A percentile compares a stretch with the other conserved stretches of the same genome.
phyloP scores from a whole-genome alignment of 2,888 invertebrate species.

The Dermolepida albohirtum region DNA sequence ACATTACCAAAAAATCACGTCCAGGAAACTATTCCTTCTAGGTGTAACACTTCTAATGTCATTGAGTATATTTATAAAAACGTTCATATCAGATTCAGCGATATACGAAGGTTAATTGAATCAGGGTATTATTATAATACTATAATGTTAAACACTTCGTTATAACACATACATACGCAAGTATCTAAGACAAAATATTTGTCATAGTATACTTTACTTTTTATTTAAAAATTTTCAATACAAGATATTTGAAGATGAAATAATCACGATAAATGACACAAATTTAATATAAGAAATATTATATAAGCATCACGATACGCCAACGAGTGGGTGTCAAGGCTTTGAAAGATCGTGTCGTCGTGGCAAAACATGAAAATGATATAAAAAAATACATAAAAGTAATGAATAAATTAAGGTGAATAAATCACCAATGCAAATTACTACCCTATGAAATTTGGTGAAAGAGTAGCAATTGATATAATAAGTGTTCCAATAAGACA shows the following conservation, averaged over 20 bases:
- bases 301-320: conserved; percentile 46
- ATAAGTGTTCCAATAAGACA: too few relatives aligned
- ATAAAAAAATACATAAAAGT: conserved; percentile 53
- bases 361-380: conserved; percentile 55
- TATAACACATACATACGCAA: background rate
- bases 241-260: conserved; percentile 31
- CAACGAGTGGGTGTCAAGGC: conserved; percentile 47
- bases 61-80: conserved; percentile 30
- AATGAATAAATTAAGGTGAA: conserved; percentile 47
- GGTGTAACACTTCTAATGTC: too few relatives aligned
- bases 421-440: conserved; percentile 48
- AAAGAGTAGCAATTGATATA: conserved; percentile 56
- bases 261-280: conserved; percentile 9
- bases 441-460: conserved; percentile 38
- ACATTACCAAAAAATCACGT: too few relatives aligned
- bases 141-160: conserved; percentile 24
- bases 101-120: conserved; percentile 28
- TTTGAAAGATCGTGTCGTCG: conserved; percentile 47
- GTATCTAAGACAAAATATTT: conserved; percentile 20
- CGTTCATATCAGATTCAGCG: conserved; percentile 21
- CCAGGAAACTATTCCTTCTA: too few relatives aligned
- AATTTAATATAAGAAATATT: conserved; percentile 39
- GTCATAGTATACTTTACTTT: conserved; percentile 24
- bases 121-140: conserved; percentile 15
- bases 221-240: conserved; percentile 29